Percentiles rank a stretch among this genome's conserved stretches.
phyloP scores from a whole-genome alignment of 2,888 invertebrate genomes.

The Acrocera orbiculus region DNA sequence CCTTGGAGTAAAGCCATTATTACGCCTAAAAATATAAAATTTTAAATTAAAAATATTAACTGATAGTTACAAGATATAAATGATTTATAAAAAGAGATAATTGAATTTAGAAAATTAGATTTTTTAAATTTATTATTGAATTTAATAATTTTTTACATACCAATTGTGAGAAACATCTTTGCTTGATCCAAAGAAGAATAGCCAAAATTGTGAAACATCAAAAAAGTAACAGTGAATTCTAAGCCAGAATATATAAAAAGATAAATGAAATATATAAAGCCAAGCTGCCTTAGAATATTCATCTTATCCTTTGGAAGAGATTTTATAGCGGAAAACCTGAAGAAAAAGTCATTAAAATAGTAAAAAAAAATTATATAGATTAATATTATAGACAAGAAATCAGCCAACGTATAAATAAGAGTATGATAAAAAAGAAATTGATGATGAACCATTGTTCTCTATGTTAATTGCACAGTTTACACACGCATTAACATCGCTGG shows the following conservation, averaged over 20 bases:
- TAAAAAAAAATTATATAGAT: conserved; percentile 24
- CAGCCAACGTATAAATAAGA: no score
- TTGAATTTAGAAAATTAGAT: not conserved
- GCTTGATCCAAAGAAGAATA: conserved; percentile 94
- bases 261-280: conserved; percentile 73
- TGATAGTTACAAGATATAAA: not conserved
- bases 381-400: no score
- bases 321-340: conserved; percentile 51
- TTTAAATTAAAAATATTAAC: not conserved
- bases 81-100: no score
- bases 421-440: no score
- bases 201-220: conserved; percentile 80
- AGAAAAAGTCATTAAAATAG: conserved; percentile 30
- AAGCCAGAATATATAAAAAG: conserved; percentile 89
- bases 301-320: conserved; percentile 44
- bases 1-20: conserved; percentile 88
- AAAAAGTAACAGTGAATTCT: conserved; percentile 92
- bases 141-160: conserved; percentile 32
- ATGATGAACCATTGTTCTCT: no score
- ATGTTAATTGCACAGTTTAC: no score
- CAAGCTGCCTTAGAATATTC: conserved; percentile 45
- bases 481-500: no score
- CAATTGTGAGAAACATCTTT: conserved; percentile 90
- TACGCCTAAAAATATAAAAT: conserved; percentile 34
- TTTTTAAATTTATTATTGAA: conserved; percentile 1